These are phyloP conservation scores for Numenius arquata DNA, from an alignment of 2,113 vertebrate species.

Conservation along the genomic window DNA sequence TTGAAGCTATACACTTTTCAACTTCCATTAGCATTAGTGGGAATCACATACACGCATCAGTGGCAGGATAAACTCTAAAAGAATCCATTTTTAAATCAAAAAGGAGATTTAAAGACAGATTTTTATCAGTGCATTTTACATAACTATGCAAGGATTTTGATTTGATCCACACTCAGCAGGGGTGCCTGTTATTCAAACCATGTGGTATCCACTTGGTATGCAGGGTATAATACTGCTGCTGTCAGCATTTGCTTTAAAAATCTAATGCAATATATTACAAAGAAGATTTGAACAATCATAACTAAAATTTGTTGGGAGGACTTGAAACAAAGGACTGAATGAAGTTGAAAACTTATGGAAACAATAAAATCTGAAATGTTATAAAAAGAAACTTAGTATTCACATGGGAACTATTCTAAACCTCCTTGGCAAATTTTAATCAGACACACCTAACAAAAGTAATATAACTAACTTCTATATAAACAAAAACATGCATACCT, in stretches of 20 bases:
- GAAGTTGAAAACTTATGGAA: conserved; percentile 71
- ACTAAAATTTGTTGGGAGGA: conserved; percentile 47
- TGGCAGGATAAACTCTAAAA: neutral
- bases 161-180: conserved; percentile 44
- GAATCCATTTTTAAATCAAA: neutral
- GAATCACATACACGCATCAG: neutral
- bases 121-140: conserved; percentile 42
- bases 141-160: conserved; percentile 44
- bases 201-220: conserved; percentile 56
- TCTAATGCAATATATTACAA: conserved; percentile 66
- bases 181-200: conserved; percentile 57
- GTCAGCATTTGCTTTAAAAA: conserved; percentile 68
- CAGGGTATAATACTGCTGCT: conserved; percentile 50
- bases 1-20: neutral
- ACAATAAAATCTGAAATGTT: conserved; percentile 67
- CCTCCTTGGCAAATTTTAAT: conserved; percentile 63
- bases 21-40: neutral
- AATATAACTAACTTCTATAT: conserved; percentile 34
- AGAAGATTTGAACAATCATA: conserved; percentile 65
- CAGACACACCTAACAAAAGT: conserved; percentile 43
- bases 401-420: conserved; percentile 56
- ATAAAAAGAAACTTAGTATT: conserved; percentile 51
- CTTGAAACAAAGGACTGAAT: conserved; percentile 62
- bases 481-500: conserved; percentile 59
- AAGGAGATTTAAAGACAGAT: conserved; percentile 35